Evolutionary conservation across 2,888 invertebrate species (phyloP), one percentile per base, ranked within the genome.

Genomic region (Nomada ferruginata): DNA sequence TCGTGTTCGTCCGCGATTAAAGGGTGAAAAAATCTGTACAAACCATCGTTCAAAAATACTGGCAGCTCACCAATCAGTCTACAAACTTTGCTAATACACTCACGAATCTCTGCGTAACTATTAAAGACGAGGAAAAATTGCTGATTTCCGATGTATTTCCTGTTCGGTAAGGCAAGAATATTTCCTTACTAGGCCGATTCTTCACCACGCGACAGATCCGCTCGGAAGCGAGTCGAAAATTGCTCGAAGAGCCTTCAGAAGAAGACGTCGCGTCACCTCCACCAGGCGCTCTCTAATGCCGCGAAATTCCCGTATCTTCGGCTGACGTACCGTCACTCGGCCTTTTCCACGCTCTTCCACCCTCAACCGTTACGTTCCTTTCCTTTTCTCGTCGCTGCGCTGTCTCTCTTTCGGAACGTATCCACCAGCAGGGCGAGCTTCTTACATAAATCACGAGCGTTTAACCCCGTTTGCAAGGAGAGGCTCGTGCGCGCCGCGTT

Each of bases 401-500:
- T 73, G 42, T 72, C 66, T 53, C 61, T 42, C 57, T 59, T 57
- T 61, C 50, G 36, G 23, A 20, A 64, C 44, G 63, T 63, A 70
- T 55, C 59, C 63, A 20, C 50, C 23, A 42, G 64, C 36, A 42
- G 65, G 64, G 60, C 81, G 79, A 76, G 70, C 79, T 77, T 77
- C 81, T 80, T 82, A 83, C 82, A 85, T 85, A 85, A 84, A 85
- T 85, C 84, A 82, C 79, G 79, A 79, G 75, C 79, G 82, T 84
- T 85, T 85, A 85, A 85, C 82, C 82, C 50, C 47, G 47, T 74
- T 64, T 11, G 47, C 11, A 59, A 47, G 63, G 13, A 29, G 20
- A 20, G 44, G n/a, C 29, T 0, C 50, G 20, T 11, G 50, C 4
- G 29, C 26, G 52, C 13, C 13, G 29, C 20, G 74, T 36, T 66